A percentile compares a stretch with the other conserved stretches of the same genome.
These are phyloP conservation scores for Meloe dianella DNA, from an alignment of 2,888 invertebrate genomes.

Conservation along the genomic window DNA sequence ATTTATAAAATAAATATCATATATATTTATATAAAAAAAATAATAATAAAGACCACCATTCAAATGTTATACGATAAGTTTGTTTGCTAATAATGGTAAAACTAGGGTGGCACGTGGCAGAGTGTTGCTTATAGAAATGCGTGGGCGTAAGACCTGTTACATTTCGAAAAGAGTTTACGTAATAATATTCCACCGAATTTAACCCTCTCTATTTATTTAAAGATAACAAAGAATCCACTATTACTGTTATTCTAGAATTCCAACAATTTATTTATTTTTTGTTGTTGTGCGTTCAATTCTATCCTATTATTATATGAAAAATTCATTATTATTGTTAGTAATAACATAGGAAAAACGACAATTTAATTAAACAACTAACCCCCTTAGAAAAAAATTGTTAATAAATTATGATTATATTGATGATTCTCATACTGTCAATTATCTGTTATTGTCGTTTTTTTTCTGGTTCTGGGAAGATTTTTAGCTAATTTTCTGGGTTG, in stretches of 20 bases:
- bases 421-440: conserved; percentile 35
- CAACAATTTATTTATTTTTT: neutral
- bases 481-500: conserved; percentile 5
- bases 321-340: neutral
- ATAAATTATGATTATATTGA: conserved; percentile 12
- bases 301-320: neutral
- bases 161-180: conserved; percentile 24
- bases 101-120: conserved; percentile 44
- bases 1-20: conserved; percentile 1
- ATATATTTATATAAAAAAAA: conserved; percentile 21
- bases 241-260: neutral
- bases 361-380: conserved; percentile 6
- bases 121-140: conserved; percentile 40
- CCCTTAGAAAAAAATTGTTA: neutral
- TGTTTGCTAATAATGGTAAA: conserved; percentile 34
- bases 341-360: neutral
- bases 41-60: conserved; percentile 24
- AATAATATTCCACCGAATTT: conserved; percentile 24
- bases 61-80: conserved; percentile 21
- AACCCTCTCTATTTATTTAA: conserved; percentile 11
- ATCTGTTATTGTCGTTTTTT: conserved; percentile 14
- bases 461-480: neutral
- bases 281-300: neutral
- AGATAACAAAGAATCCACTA: neutral
- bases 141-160: conserved; percentile 49